Evolutionary conservation across 2,113 vertebrate genomes (phyloP).

Genomic region (Ahaetulla prasina): DNA sequence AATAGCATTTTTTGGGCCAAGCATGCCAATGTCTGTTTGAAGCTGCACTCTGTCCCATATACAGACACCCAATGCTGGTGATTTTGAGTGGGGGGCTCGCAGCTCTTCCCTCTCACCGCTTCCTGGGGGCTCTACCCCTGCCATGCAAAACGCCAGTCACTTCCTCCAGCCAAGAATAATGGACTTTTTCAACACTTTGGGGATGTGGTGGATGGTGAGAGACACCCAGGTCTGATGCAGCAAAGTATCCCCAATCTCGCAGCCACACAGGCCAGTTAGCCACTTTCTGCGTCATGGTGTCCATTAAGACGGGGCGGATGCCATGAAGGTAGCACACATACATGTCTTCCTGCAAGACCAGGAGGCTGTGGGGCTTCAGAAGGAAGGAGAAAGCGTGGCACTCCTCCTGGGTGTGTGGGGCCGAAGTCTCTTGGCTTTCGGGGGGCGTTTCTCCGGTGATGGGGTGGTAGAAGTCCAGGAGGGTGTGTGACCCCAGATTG

Average conservation of each 20-base stretch:
- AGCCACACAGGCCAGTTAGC: conserved; percentile 61
- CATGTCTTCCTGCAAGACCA: conserved; percentile 78
- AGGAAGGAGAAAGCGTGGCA: conserved; percentile 76
- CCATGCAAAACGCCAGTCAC: neutral
- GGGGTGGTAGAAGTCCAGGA: conserved; percentile 83
- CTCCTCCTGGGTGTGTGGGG: conserved; percentile 67
- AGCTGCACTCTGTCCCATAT: neutral
- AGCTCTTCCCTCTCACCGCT: neutral
- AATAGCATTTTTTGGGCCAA: neutral
- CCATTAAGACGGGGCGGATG: conserved; percentile 60
- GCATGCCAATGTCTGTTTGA: neutral
- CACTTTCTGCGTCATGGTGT: conserved; percentile 68
- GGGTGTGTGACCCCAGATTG: conserved; percentile 83
- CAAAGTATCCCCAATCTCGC: conserved; percentile 59
- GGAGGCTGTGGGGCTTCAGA: conserved; percentile 76
- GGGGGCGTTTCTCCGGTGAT: conserved; percentile 42
- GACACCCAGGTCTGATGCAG: conserved; percentile 77
- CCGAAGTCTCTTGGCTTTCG: conserved; percentile 38
- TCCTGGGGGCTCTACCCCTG: neutral
- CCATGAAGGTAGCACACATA: conserved; percentile 82
- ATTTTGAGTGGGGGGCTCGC: neutral
- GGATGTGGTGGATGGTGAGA: conserved; percentile 84
- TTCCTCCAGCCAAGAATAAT: conserved; percentile 70
- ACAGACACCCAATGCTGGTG: neutral
- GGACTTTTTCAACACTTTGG: conserved; percentile 76